These are phyloP conservation scores for Myripristis jacobus DNA, from an alignment of 2,797 vertebrate species.

Conservation along the genomic window DNA sequence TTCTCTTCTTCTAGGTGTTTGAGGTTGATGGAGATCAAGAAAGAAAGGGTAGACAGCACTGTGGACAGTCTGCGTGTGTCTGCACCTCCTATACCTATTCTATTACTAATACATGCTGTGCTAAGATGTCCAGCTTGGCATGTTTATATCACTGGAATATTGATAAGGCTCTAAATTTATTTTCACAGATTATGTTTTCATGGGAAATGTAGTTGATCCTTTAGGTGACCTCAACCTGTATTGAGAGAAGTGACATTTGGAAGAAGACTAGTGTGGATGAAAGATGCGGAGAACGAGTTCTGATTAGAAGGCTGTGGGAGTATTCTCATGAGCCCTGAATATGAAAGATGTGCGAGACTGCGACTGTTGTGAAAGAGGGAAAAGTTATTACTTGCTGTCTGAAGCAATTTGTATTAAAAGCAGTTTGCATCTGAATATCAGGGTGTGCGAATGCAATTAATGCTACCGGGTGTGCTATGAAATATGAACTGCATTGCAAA, in stretches of 20 bases:
- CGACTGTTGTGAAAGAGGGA: slow-evolving; percentile 69
- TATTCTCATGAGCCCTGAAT: slow-evolving; percentile 70
- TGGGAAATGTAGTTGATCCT: slow-evolving; percentile 32
- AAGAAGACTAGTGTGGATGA: slow-evolving; percentile 41
- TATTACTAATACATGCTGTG: slow-evolving; percentile 33
- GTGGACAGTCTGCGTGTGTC: background rate
- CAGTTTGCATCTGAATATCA: slow-evolving; percentile 74
- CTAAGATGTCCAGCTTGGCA: slow-evolving; percentile 1
- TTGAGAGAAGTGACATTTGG: slow-evolving; percentile 64
- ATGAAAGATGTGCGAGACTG: slow-evolving; percentile 72
- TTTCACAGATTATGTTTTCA: slow-evolving; percentile 48
- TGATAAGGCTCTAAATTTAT: slow-evolving; percentile 44
- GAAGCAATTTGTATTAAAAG: slow-evolving; percentile 81
- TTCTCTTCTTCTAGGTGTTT: slow-evolving; percentile 36
- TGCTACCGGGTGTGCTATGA: slow-evolving; percentile 68
- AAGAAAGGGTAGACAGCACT: background rate
- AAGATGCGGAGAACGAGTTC: slow-evolving; percentile 48
- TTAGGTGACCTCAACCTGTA: slow-evolving; percentile 43
- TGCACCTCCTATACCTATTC: background rate
- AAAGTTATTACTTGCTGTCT: slow-evolving; percentile 80
- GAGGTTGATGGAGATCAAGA: slow-evolving; percentile 57
- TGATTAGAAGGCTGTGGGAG: slow-evolving; percentile 73
- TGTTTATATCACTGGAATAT: slow-evolving; percentile 28
- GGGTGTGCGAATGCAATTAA: slow-evolving; percentile 75
- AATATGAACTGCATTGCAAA: slow-evolving; percentile 75